Evolutionary conservation across 2,113 vertebrate species (phyloP).

Genomic region (Oplegnathus fasciatus): DNA sequence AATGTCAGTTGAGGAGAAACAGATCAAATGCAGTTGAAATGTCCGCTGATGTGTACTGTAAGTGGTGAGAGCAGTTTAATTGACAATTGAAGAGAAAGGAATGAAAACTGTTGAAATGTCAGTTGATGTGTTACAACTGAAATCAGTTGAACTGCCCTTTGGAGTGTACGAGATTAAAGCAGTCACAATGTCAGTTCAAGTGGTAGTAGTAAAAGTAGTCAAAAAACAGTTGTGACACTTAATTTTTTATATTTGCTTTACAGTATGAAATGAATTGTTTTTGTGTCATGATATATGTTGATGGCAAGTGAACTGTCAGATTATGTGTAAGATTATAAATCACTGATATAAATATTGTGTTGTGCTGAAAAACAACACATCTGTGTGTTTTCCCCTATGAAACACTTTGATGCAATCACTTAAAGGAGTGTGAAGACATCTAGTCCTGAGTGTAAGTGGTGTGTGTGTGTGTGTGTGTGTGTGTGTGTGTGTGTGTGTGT

Average conservation of each 20-base stretch:
- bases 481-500: slow-evolving; percentile 5
- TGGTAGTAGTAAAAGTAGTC: no score
- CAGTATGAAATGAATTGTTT: background rate
- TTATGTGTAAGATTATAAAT: background rate
- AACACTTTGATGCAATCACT: background rate
- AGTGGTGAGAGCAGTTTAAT: no score
- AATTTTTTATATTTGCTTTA: background rate
- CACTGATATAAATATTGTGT: background rate
- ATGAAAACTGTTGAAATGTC: no score
- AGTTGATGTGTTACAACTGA: no score
- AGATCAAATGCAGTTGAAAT: background rate
- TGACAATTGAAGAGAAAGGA: no score
- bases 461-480: background rate
- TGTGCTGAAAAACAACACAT: background rate
- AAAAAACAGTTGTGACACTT: background rate
- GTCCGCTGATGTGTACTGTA: no score
- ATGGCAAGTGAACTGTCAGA: background rate
- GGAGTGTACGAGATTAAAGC: no score
- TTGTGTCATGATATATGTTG: background rate
- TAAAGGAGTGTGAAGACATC: background rate
- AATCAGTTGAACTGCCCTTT: no score
- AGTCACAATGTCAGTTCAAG: no score
- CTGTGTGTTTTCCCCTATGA: background rate
- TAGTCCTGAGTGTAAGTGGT: background rate
- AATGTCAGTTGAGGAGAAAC: background rate